phyloP scores from a whole-genome alignment of 2,113 vertebrate species.

The Indicator indicator region DNA sequence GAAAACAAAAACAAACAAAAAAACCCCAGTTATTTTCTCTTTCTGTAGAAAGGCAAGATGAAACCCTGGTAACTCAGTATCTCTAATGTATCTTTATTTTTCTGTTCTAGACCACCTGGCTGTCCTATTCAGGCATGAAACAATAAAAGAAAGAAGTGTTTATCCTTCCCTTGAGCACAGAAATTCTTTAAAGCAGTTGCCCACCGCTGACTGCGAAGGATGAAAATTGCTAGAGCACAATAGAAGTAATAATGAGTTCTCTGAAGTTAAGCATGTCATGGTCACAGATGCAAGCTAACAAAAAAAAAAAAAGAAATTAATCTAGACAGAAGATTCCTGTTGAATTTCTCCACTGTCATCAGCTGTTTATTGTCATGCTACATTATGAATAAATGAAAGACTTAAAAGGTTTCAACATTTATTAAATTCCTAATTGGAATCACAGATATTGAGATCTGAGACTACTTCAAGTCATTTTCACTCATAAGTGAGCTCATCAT shows the following conservation, averaged over 20 bases:
- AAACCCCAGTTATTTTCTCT: background rate
- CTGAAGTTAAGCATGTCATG: background rate
- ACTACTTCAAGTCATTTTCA: constrained; percentile 22
- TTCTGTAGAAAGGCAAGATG: background rate
- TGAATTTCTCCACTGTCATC: constrained; percentile 20
- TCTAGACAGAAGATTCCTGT: background rate
- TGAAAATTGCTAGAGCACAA: background rate
- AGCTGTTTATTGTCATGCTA: constrained; percentile 40
- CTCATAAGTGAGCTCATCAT: constrained; percentile 39
- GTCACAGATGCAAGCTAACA: constrained; percentile 8
- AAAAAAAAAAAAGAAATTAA: background rate
- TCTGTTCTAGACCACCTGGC: background rate
- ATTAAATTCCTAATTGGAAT: constrained; percentile 58
- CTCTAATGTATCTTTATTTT: background rate
- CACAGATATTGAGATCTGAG: constrained; percentile 42
- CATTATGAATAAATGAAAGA: constrained; percentile 35
- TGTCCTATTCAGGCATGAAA: background rate
- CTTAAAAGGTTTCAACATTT: constrained; percentile 25
- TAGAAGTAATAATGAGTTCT: constrained; percentile 15
- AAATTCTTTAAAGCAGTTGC: background rate
- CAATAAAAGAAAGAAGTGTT: background rate
- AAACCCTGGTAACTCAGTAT: background rate
- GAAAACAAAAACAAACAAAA: background rate
- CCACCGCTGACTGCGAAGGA: background rate
- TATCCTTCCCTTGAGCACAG: background rate